Evolutionary conservation across 1,140 invertebrate genomes (phyloP), one percentile per base, ranked within the genome.

Genomic region (Drosophila lacertosa): DNA sequence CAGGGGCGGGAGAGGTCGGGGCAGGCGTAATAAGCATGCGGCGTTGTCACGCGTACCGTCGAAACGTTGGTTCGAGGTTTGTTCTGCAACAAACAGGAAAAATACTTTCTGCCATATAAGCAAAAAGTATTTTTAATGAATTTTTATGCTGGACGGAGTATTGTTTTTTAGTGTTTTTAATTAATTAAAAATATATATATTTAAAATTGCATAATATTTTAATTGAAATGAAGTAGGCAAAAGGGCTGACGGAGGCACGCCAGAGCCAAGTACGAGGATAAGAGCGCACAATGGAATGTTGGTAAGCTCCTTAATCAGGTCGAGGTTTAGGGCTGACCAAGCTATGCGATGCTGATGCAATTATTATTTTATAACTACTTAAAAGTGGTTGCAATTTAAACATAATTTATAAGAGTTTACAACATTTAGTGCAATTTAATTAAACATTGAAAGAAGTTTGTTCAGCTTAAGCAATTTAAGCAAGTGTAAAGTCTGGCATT

Each of bases 131-230:
- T 84, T 84, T 69, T 62, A 77, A 86, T 86, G 81, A 86, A 80
- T 84, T 84, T 84, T 80, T 77, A 66, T 77, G 42, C 35, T 65
- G 65, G 48, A 35, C 29, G 33, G 53, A 44, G 44, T 65, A 75
- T 79, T 76, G 67, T 72, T 79, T 83, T 68, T 67, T 65, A 83
- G 71, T 76, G 72, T 73, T 68, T 80, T 80, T 86, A 77, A 80
- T 84, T 86, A 84, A 84, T 80, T 77, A 80, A 80, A 84, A 86
- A 79, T 79, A 81, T 86, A 84, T 79, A 18, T n/a, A 76, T 73
- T 76, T 76, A 73, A 79, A 80, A 84, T 76, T 76, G 59, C 67
- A 80, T 74, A 66, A 79, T 69, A 81, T 70, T 84, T 67, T 74
- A 74, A 84, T 80, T 84, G 60, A 74, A 86, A 77, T 24, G 73